Evolutionary conservation across 2,797 vertebrate genomes (phyloP).

Genomic region (Chromobotia macracanthus): DNA sequence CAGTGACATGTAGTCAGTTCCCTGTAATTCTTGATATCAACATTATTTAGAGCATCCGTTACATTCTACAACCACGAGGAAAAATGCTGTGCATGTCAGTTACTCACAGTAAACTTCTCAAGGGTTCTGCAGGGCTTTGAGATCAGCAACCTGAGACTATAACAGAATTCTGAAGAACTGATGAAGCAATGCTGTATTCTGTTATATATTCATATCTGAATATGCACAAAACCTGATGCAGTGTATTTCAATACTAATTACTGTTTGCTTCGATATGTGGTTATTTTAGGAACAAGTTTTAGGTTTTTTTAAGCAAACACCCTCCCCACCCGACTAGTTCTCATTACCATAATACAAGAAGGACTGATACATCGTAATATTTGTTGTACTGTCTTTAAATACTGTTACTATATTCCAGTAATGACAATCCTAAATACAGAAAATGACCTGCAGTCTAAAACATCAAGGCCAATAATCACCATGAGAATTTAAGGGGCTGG

Average conservation of each 20-base stretch:
- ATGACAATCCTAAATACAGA: no score
- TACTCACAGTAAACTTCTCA: slow-evolving; percentile 19
- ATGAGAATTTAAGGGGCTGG: not conserved
- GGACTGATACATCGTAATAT: not conserved
- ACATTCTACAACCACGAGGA: not conserved
- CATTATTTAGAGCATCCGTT: no score
- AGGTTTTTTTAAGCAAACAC: no score
- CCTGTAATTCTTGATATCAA: no score
- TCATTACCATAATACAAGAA: slow-evolving; percentile 9
- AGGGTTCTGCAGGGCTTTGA: slow-evolving; percentile 35
- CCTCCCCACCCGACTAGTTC: not conserved
- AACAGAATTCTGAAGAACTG: no score
- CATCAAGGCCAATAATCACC: not conserved
- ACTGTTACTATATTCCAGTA: not conserved
- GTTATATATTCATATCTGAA: not conserved
- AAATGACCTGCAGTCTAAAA: not conserved
- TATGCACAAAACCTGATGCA: not conserved
- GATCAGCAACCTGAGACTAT: slow-evolving; percentile 16
- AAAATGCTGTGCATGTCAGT: not conserved
- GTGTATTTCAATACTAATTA: no score
- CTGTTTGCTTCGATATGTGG: no score
- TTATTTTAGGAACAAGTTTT: no score
- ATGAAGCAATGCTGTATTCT: not conserved
- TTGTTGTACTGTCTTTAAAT: not conserved
- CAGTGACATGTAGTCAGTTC: no score